A percentile compares a stretch with the other conserved stretches of the same genome.
phyloP scores from a whole-genome alignment of 2,888 invertebrate species.

The Cinara cedri region DNA sequence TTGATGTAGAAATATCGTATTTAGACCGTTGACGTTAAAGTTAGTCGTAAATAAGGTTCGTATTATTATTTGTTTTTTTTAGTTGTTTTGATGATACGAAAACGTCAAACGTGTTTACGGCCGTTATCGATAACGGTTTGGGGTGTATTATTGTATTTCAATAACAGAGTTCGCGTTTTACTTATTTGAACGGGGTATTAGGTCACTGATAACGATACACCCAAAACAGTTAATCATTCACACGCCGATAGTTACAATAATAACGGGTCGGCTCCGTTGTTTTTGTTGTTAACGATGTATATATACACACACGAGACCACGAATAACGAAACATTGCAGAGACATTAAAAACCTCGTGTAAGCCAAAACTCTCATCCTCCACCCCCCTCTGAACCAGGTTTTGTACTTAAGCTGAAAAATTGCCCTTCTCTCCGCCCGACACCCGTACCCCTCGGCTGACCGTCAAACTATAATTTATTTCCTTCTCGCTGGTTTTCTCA shows the following conservation, averaged over 20 bases:
- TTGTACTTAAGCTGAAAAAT: constrained; percentile 53
- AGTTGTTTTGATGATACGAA: too few species aligned
- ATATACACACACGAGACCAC: constrained; percentile 20
- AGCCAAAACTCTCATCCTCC: constrained; percentile 46
- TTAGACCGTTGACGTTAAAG: too few species aligned
- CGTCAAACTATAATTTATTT: constrained; percentile 45
- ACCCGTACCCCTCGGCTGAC: not conserved
- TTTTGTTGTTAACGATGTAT: constrained; percentile 53
- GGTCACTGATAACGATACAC: not conserved
- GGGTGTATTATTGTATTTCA: not conserved
- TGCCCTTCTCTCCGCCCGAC: too few species aligned
- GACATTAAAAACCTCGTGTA: constrained; percentile 47
- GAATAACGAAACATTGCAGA: constrained; percentile 34
- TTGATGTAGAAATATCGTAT: too few species aligned
- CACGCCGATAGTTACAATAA: constrained; percentile 47
- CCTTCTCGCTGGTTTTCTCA: not conserved
- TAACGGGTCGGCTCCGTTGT: constrained; percentile 35
- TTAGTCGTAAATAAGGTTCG: too few species aligned
- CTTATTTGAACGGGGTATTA: not conserved
- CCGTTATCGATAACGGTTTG: not conserved
- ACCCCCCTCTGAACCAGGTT: constrained; percentile 42
- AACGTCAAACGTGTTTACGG: too few species aligned
- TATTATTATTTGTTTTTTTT: too few species aligned
- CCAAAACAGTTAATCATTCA: constrained; percentile 50
- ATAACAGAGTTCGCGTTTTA: constrained; percentile 9